These are phyloP conservation scores for Zelostemma sp. DNA, from an alignment of 1,140 invertebrate species.

Conservation along the genomic window DNA sequence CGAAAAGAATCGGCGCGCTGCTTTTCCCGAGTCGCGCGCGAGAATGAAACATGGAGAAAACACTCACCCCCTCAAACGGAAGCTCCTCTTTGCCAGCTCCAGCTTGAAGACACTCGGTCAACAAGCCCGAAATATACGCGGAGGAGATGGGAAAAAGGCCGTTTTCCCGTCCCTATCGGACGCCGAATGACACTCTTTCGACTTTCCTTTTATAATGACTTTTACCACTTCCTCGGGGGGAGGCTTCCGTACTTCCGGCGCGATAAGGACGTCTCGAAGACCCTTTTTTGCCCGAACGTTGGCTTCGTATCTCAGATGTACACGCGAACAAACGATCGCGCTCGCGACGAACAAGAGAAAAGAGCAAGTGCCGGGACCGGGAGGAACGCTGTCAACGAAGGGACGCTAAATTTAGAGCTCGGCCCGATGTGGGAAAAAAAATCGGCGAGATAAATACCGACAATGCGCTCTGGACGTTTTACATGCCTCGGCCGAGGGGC, in stretches of 20 bases:
- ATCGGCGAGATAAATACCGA: constrained; percentile 14
- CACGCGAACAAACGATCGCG: constrained; percentile 3
- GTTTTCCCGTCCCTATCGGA: too few species aligned
- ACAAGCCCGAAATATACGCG: constrained; percentile 42
- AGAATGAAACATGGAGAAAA: constrained; percentile 25
- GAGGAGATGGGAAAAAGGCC: too few species aligned
- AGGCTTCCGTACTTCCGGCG: background rate
- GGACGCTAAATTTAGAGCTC: constrained; percentile 9
- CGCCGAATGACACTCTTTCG: too few species aligned
- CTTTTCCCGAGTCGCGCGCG: too few species aligned
- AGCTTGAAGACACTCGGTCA: constrained; percentile 61
- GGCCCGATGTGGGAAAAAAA: background rate
- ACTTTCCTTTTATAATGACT: background rate
- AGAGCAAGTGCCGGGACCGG: constrained; percentile 2
- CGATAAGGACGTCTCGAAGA: background rate
- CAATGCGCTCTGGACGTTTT: constrained; percentile 2
- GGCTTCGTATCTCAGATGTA: constrained; percentile 1
- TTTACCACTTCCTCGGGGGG: background rate
- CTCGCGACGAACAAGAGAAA: background rate
- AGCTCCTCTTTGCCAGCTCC: constrained; percentile 61
- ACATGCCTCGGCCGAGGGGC: background rate
- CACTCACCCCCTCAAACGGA: constrained; percentile 57
- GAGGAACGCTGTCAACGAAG: background rate
- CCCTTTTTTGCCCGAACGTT: background rate
- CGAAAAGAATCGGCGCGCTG: background rate